These are phyloP conservation scores for Eidolon helvum DNA, from an alignment of 2,113 vertebrate genomes.

Conservation along the genomic window DNA sequence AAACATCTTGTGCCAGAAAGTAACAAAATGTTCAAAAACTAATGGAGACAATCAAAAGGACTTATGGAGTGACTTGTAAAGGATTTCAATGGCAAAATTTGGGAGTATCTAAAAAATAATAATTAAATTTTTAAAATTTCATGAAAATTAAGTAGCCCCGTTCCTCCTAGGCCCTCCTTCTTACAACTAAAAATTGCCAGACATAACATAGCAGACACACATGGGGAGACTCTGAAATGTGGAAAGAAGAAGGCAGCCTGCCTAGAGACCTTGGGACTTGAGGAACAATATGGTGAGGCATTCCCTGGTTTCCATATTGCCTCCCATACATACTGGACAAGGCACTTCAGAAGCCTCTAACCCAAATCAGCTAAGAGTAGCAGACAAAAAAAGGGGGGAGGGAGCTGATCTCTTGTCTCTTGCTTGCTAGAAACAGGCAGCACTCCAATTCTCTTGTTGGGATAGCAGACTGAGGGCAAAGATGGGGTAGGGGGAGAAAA, in stretches of 20 bases:
- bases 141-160: background rate
- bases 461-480: background rate
- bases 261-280: background rate
- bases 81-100: background rate
- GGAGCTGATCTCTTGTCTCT: background rate
- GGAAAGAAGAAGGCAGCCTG: background rate
- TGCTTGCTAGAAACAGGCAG: background rate
- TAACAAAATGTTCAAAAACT: background rate
- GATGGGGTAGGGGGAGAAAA: background rate
- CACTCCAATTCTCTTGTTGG: background rate
- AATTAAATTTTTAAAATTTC: background rate
- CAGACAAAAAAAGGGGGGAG: background rate
- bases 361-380: background rate
- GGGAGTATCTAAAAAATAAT: background rate
- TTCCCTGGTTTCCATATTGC: background rate
- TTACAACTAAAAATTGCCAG: background rate
- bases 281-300: background rate
- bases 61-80: background rate
- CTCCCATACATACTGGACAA: background rate
- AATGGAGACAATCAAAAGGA: background rate
- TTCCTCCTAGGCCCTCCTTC: background rate
- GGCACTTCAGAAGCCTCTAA: background rate
- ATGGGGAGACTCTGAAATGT: background rate
- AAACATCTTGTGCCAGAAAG: background rate
- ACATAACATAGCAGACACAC: background rate